Percentiles rank a stretch among this genome's conserved stretches.
These are phyloP conservation scores for Anastrepha obliqua DNA, from an alignment of 1,140 invertebrate species.

Conservation along the genomic window DNA sequence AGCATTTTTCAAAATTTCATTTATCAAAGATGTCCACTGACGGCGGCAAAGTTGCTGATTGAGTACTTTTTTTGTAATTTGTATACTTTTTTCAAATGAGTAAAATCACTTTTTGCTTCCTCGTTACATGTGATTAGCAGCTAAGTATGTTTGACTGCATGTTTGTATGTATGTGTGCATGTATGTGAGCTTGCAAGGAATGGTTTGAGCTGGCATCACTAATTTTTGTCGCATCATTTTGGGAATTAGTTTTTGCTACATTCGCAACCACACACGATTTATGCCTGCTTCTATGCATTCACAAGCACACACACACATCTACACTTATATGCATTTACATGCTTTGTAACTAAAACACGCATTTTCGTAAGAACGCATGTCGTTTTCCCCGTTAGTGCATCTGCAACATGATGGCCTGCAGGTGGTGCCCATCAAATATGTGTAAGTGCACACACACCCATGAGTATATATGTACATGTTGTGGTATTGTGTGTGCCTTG, in stretches of 20 bases:
- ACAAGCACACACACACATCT: background rate
- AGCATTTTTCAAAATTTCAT: constrained; percentile 28
- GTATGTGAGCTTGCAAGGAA: background rate
- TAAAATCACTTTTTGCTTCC: constrained; percentile 2
- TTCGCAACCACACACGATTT: background rate
- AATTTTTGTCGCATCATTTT: constrained; percentile 50
- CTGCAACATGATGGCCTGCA: constrained; percentile 19
- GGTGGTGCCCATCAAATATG: background rate
- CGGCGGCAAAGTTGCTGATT: background rate
- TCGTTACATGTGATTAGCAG: constrained; percentile 12
- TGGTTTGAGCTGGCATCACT: constrained; percentile 1
- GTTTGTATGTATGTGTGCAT: no score
- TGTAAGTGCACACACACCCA: background rate
- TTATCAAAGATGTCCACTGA: background rate
- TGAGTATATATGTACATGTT: background rate
- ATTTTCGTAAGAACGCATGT: background rate
- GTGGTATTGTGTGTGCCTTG: background rate
- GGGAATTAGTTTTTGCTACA: constrained; percentile 3
- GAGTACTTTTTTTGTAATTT: background rate
- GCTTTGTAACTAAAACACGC: background rate
- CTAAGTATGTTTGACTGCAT: background rate
- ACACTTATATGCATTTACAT: background rate
- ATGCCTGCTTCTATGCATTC: background rate
- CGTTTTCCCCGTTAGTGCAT: constrained; percentile 3
- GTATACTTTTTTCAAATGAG: background rate